Percentiles rank a stretch among this genome's conserved stretches.
phyloP scores from a whole-genome alignment of 2,113 vertebrate species.

The Scomber scombrus region DNA sequence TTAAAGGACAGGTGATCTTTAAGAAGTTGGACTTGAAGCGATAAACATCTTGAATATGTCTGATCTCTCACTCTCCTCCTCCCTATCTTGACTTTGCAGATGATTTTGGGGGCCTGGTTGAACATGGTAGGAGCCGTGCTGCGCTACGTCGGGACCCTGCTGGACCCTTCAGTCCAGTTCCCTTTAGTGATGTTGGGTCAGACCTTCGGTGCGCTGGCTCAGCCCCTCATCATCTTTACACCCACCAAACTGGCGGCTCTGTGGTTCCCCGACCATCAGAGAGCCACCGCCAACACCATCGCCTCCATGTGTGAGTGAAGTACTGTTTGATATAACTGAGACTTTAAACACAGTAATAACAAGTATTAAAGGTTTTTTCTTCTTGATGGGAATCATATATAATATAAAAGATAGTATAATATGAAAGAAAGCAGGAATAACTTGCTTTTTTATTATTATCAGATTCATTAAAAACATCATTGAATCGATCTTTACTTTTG shows the following conservation, averaged over 20 bases:
- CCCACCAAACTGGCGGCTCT: conserved; percentile 94
- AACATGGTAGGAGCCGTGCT: conserved; percentile 89
- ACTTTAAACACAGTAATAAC: no score
- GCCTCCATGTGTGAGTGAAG: conserved; percentile 93
- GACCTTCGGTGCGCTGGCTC: conserved; percentile 89
- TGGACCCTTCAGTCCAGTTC: conserved; percentile 37
- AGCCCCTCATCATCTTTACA: conserved; percentile 92
- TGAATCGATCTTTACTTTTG: no score
- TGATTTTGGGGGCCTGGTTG: conserved; percentile 90
- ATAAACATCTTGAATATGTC: neutral
- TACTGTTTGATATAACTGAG: neutral
- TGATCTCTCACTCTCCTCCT: no score
- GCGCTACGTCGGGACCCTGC: conserved; percentile 77
- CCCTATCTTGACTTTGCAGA: conserved; percentile 74
- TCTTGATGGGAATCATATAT: no score
- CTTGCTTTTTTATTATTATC: no score
- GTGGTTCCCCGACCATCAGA: conserved; percentile 96
- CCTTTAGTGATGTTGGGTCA: conserved; percentile 89
- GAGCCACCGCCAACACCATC: conserved; percentile 93
- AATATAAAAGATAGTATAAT: no score
- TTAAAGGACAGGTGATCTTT: no score
- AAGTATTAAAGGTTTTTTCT: no score
- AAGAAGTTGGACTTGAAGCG: no score
- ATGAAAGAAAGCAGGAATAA: no score
- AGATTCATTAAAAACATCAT: no score